Evolutionary conservation across 2,113 vertebrate species (phyloP).

Genomic region (Meleagris gallopavo): DNA sequence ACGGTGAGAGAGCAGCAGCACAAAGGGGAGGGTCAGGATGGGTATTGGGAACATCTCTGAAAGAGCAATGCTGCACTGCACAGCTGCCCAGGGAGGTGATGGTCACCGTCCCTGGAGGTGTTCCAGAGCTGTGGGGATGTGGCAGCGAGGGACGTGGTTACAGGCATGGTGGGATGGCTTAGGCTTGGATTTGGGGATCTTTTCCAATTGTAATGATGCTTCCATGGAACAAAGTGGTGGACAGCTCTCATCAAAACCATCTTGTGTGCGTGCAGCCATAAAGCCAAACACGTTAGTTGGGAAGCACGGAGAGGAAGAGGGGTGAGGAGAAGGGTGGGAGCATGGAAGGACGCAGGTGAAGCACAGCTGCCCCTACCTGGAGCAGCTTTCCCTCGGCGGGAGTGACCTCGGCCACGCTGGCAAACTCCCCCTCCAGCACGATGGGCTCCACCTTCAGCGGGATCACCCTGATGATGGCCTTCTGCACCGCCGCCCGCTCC

Average conservation of each 20-base stretch:
- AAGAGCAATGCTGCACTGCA: no score
- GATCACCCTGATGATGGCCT: slow-evolving; percentile 91
- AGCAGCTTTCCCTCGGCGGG: slow-evolving; percentile 93
- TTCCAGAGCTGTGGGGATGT: no score
- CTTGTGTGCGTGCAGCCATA: background rate
- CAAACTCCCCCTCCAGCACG: slow-evolving; percentile 91
- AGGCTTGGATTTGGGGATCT: no score
- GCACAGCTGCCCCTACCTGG: slow-evolving; percentile 84
- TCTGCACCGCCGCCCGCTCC: slow-evolving; percentile 84
- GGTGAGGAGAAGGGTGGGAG: no score
- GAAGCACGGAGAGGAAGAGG: background rate
- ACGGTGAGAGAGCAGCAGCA: background rate
- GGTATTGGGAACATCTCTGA: no score
- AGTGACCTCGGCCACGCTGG: slow-evolving; percentile 85
- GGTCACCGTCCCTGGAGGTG: no score
- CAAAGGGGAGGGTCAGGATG: background rate
- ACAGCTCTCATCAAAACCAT: background rate
- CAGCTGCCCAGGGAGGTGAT: no score
- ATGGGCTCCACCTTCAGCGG: slow-evolving; percentile 89
- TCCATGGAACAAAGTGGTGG: background rate
- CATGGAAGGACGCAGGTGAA: rapidly evolving
- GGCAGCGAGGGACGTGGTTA: no score
- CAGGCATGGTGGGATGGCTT: no score
- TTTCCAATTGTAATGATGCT: no score
- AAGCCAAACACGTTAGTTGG: rapidly evolving